A percentile compares a stretch with the other conserved stretches of the same genome.
Conservation (phyloP, 2,113 vertebrate genomes). For the Sebastes fasciatus region DNA sequence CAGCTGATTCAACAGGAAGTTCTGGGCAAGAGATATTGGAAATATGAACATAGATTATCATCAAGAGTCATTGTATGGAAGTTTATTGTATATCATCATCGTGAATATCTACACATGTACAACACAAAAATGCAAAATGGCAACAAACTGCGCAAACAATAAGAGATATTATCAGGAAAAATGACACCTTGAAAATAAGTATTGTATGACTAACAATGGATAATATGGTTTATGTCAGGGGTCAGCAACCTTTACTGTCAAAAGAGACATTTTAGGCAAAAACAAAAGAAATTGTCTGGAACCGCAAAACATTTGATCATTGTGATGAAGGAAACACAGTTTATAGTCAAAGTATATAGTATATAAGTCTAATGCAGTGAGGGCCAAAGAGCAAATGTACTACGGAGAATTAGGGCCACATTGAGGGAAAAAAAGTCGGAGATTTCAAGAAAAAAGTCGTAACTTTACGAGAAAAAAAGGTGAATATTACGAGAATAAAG, state of each 20-base stretch:
- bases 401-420: too few species aligned
- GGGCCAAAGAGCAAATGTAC: too few species aligned
- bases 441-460: too few species aligned
- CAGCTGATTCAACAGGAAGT: conserved; percentile 91
- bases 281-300: too few species aligned
- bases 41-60: conserved; percentile 35
- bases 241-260: too few species aligned
- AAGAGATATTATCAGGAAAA: neutral
- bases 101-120: neutral
- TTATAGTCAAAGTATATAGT: too few species aligned
- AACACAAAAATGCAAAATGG: neutral
- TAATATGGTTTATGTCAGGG: neutral
- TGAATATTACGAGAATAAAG: too few species aligned
- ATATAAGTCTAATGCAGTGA: neutral
- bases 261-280: too few species aligned
- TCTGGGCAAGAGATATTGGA: conserved; percentile 76
- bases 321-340: too few species aligned
- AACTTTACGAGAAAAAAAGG: too few species aligned
- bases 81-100: neutral
- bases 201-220: neutral
- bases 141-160: neutral
- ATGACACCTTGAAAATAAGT: neutral
- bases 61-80: conserved; percentile 3
- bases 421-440: too few species aligned
- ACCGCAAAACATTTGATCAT: too few species aligned